Base-by-base conservation (phyloP, 2,113 vertebrate species). In the Lasiurus cinereus region DNA sequence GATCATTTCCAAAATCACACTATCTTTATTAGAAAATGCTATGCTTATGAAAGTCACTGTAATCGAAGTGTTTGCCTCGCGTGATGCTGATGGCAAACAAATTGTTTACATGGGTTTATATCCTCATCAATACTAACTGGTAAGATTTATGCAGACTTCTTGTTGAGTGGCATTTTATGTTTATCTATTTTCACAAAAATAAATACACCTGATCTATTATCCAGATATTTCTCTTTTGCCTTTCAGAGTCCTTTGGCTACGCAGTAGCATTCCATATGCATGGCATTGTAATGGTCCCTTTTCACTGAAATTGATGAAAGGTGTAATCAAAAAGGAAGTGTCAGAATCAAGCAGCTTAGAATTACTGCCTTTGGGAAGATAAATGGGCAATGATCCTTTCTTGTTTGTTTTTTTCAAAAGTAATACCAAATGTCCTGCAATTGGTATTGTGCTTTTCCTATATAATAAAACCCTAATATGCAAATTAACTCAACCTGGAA, bases 341-440 rank as follows among this genome's bases (percentile, higher is more conserved):
- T 89, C 31, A 92, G 89, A 94, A 94, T 91, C 72, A 88, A 76
- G 27, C 24, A 67, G 56, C 52, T 95, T 76, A 93, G 78, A 96
- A 83, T 95, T 78, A 88, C 31, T 95, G 9, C 66, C n/a, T 94
- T 94, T 95, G 92, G 91, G 92, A 96, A 95, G 73, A 95, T 83
- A 96, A 96, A 93, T 56, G 72, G 95, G 50, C 33, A 90, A 70
- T 77, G 69, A 96, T 91, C 90, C 56, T 93, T 94, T 59, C 16
- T 12, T 50, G 73, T 10, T 48, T 89, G 36, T 91, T 91, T 83
- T 90, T 46, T 3, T 66, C 73, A 90, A 88, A 62, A 67, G 67
- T 48, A 91, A 89, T 59, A 80, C 69, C 11, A 86, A 96, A 92
- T 83, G 33, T 16, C 7, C 66, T 70, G 66, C 59, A 84, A 52